Base-by-base conservation (phyloP, 2,797 vertebrate species). In the Epinephelus coioides region DNA sequence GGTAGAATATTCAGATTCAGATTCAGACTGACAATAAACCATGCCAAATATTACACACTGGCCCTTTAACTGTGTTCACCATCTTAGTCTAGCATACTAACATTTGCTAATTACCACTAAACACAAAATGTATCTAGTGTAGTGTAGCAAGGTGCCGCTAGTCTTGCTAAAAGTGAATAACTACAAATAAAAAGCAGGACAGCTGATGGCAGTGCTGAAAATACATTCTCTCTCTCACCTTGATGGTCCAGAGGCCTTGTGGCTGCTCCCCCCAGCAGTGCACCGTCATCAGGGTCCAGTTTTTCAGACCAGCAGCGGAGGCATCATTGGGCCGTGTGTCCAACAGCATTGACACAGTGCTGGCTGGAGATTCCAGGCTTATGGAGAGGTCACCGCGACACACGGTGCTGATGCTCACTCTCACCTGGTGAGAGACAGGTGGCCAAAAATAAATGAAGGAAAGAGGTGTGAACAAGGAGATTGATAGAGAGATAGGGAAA, bases 351-450 rank as follows among this genome's bases (percentile, higher is more conserved):
- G 73, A 92, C 15, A 88, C 80, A 2, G 77, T 90, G 79, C 86
- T 78, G 53, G 89, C 90, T 44, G 92, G 90, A 92, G 91, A 94
- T 81, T 79, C 79, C 65, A 92, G 81, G 83, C 94, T 90, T 69
- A 92, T 62, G 40, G 76, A 13, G 3, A 91, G 91, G 92, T 96
- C 93, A 47, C 86, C 92, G 30, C 88, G 91, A 76, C 92, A 96
- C 83, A 84, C 79, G 38, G 83, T 11, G 2, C 71, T 93, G 86
- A 94, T 78, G 62, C 83, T 94, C 83, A 94, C 88, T 50, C 65
- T 92, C 74, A 93, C 89, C 93, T 94, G 79, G 47, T 55, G 83
- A 86, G 71, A 79, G 69, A 54, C 65, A 77, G 71, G 64, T 63
- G 65, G 71, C n/a, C 43, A 38, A 27, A 49, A 68, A 69, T n/a